Percentiles rank a stretch among this genome's conserved stretches.
These are phyloP conservation scores for Lasioglossum lativentre DNA, from an alignment of 2,888 invertebrate species.

Conservation along the genomic window DNA sequence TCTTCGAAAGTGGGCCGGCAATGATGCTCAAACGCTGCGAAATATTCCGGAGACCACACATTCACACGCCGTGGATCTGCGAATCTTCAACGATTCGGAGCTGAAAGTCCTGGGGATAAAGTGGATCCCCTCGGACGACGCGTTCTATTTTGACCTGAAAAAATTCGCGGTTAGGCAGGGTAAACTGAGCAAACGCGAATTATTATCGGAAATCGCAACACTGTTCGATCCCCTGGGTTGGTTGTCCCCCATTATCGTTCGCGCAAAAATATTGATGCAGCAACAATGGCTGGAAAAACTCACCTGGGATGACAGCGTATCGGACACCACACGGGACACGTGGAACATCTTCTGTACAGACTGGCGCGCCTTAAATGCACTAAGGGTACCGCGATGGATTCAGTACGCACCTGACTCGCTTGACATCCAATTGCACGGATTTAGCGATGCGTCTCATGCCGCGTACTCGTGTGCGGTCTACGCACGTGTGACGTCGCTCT, in stretches of 20 bases:
- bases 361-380: too few species aligned
- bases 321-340: too few species aligned
- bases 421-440: too few species aligned
- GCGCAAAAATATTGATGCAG: neutral
- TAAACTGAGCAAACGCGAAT: neutral
- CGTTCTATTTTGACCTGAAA: neutral
- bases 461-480: too few species aligned
- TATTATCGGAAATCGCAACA: neutral
- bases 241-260: neutral
- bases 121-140: neutral
- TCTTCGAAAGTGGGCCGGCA: neutral
- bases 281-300: too few species aligned
- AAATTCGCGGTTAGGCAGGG: neutral
- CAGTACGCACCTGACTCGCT: too few species aligned
- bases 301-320: too few species aligned
- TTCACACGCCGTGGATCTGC: neutral
- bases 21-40: neutral
- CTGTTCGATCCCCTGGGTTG: neutral
- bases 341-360: too few species aligned
- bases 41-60: neutral
- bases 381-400: too few species aligned
- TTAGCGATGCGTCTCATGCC: too few species aligned
- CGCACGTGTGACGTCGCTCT: too few species aligned
- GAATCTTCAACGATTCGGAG: neutral
- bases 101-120: neutral